Evolutionary conservation across 2,113 vertebrate species (phyloP).

Genomic region (Galbula dea): DNA sequence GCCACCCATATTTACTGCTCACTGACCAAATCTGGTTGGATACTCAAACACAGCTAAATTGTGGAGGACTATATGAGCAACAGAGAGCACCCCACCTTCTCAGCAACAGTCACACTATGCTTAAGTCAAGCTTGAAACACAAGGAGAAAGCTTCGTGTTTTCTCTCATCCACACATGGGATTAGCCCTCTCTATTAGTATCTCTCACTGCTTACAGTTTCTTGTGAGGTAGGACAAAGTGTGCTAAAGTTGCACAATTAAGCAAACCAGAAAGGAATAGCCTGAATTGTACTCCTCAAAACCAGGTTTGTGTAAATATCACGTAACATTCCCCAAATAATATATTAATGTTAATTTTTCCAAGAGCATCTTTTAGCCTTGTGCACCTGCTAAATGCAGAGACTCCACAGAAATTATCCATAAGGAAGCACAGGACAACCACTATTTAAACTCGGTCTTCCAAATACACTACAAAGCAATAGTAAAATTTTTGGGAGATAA

Average conservation of each 20-base stretch:
- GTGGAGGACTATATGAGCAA: neutral
- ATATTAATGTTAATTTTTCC: neutral
- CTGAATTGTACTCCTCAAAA: neutral
- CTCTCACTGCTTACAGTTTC: neutral
- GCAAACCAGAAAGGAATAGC: neutral
- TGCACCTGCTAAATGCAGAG: neutral
- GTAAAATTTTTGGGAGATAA: neutral
- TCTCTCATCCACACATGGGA: neutral
- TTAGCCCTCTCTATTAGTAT: neutral
- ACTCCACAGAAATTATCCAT: neutral
- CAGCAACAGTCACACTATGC: neutral
- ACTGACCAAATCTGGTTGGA: neutral
- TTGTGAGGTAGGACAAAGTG: neutral
- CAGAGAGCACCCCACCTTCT: neutral
- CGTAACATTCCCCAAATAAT: neutral
- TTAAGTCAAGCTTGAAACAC: neutral
- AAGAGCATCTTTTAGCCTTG: neutral
- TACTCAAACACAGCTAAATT: neutral
- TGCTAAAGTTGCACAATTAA: neutral
- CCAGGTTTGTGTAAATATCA: neutral
- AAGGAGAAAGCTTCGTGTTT: neutral
- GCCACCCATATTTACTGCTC: neutral
- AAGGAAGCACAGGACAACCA: neutral
- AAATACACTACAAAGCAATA: neutral
- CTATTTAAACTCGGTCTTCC: neutral